Percentiles rank a stretch among this genome's conserved stretches.
Conservation (phyloP, 2,888 invertebrate genomes). For the Serripes groenlandicus region DNA sequence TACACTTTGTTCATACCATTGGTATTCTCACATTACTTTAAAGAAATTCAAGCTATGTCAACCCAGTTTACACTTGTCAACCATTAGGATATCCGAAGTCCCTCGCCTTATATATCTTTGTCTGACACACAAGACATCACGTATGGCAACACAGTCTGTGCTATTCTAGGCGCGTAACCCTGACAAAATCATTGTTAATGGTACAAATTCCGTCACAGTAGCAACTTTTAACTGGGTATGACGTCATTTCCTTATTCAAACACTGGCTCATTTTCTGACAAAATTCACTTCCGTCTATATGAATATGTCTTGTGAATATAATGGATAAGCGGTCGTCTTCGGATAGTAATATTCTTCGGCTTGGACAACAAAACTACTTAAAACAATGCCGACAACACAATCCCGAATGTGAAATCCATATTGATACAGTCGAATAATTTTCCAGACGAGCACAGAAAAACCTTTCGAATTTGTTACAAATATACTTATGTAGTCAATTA, state of each 20-base stretch:
- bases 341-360: neutral
- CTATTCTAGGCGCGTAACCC: neutral
- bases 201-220: slow-evolving; percentile 27
- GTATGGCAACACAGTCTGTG: neutral
- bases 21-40: slow-evolving; percentile 31
- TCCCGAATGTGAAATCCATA: too few species aligned
- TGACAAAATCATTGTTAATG: slow-evolving; percentile 17
- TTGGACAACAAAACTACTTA: too few species aligned
- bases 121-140: slow-evolving; percentile 27
- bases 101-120: slow-evolving; percentile 12
- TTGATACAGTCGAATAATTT: too few species aligned
- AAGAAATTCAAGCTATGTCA: slow-evolving; percentile 5
- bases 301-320: neutral
- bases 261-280: slow-evolving; percentile 1
- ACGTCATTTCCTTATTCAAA: neutral
- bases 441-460: too few species aligned
- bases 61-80: slow-evolving; percentile 31
- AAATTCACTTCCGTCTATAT: neutral
- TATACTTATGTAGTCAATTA: too few species aligned
- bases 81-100: slow-evolving; percentile 27
- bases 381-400: too few species aligned
- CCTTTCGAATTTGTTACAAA: too few species aligned
- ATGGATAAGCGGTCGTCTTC: neutral
- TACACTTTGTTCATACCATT: neutral
- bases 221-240: slow-evolving; percentile 33